Percentiles rank a stretch among this genome's conserved stretches.
These are phyloP conservation scores for Pseudobourletiella spinata DNA, from an alignment of 1,140 invertebrate species.

Conservation along the genomic window DNA sequence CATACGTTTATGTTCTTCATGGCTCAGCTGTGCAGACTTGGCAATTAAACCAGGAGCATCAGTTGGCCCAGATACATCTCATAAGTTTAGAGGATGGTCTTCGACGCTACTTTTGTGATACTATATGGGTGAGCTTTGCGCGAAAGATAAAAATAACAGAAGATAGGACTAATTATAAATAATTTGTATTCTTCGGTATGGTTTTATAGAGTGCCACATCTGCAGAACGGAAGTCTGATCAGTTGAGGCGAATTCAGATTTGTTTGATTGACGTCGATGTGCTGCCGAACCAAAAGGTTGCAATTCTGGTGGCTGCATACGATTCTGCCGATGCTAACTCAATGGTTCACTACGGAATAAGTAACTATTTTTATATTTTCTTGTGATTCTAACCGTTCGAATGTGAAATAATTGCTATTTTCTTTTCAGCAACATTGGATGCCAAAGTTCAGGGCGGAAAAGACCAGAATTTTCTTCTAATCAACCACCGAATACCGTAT, in stretches of 20 bases:
- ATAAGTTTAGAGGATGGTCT: conserved; percentile 54
- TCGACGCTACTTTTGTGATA: conserved; percentile 51
- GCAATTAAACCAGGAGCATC: conserved; percentile 45
- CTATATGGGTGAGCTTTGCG: conserved; percentile 54
- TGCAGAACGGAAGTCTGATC: not conserved
- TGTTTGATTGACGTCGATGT: conserved; percentile 23
- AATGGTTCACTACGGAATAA: conserved; percentile 28
- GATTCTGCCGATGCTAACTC: conserved; percentile 16
- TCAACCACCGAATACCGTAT: conserved; percentile 1
- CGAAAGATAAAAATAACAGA: no score
- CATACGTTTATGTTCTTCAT: conserved; percentile 54
- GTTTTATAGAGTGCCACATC: not conserved
- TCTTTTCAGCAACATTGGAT: conserved; percentile 6
- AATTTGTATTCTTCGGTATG: no score
- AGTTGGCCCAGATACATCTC: conserved; percentile 48
- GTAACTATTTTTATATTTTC: conserved; percentile 10
- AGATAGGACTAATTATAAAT: no score
- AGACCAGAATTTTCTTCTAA: conserved; percentile 4
- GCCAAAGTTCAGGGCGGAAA: conserved; percentile 1
- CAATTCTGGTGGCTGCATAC: conserved; percentile 20
- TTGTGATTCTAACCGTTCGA: no score
- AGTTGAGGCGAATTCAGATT: conserved; percentile 28
- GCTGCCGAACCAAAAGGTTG: conserved; percentile 16
- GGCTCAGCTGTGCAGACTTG: conserved; percentile 61
- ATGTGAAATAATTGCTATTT: no score